Base-by-base conservation (phyloP, 2,888 invertebrate genomes). In the Abrostola tripartita region DNA sequence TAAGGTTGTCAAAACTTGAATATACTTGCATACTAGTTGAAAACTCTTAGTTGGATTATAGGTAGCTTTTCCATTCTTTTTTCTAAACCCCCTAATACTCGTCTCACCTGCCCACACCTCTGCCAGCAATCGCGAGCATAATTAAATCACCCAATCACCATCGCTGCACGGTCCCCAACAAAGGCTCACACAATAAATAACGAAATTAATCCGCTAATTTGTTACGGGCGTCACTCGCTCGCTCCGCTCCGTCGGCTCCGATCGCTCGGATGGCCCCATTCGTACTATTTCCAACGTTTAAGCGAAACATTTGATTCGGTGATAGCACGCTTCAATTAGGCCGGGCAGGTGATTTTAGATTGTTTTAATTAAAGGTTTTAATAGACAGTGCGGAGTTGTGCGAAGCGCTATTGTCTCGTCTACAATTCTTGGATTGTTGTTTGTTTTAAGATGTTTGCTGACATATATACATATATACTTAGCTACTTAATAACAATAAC, bases 201-300 rank as follows among this genome's bases (percentile, higher is more conserved):
- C 67, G 12, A 81, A 81, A 78, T 72, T 72, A 81, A 81, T 81
- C 70, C 70, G 76, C 68, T 80, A 78, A 78, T 78, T 78, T 78
- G 81, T 80, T 74, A 78, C 81, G 68, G 41, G 47, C 64, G 78
- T 78, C 81, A 75, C 61, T 51, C 38, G 52, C 42, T 36, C 52
- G 9, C 44, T 47, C 44, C 12, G 24, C 47, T 53, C 52, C 55
- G 40, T 37, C 40, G 40, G 56, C 44, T 8, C 24, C 44, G 55
- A 49, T 70, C 65, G 55, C 59, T 40, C 40, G 49, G 52, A 66
- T 66, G 37, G 50, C 53, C 5, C 61, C 38, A 24, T 40, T 67
- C 44, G 54, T 47, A 53, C 68, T 44, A 52, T 42, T 70, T 35
- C 44, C 12, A 47, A 8, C 14, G 56, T 35, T 49, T 24, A 60